Conservation (phyloP, 2,113 vertebrate species). For the Poicephalus gulielmi region DNA sequence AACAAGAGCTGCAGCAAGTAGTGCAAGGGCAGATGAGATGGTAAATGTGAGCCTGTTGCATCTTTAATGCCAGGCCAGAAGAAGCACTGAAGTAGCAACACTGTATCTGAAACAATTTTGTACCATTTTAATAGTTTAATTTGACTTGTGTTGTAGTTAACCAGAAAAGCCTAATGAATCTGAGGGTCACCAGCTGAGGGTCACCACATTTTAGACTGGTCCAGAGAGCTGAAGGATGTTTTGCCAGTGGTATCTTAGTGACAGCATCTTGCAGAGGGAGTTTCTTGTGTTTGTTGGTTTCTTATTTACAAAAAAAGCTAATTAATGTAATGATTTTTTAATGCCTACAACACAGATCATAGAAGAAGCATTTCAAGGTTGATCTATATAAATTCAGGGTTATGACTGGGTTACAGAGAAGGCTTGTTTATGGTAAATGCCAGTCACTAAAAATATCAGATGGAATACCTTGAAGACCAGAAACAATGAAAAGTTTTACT, state of each 20-base stretch:
- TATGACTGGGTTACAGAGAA: not conserved
- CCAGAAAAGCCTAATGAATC: not conserved
- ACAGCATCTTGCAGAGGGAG: not conserved
- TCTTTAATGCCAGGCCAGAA: not conserved
- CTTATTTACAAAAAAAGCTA: conserved; percentile 62
- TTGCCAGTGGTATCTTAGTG: not conserved
- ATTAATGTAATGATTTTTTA: conserved; percentile 26
- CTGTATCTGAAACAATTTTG: conserved; percentile 43
- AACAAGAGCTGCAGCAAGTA: not conserved
- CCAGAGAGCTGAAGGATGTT: not conserved
- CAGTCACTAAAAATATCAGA: not conserved
- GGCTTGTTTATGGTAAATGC: not conserved
- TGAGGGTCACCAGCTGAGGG: not conserved
- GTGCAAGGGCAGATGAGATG: not conserved
- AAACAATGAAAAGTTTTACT: not conserved
- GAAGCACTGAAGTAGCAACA: not conserved
- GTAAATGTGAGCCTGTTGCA: too few relatives aligned
- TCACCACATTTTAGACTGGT: accelerated
- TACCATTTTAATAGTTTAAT: not conserved
- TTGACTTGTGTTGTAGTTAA: not conserved
- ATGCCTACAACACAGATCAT: conserved; percentile 39
- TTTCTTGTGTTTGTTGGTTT: conserved; percentile 21
- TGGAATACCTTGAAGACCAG: conserved; percentile 38
- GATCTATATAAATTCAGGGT: not conserved
- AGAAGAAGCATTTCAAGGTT: not conserved